These are phyloP conservation scores for Drosophila eugracilis DNA, from an alignment of 1,140 invertebrate species.

Conservation along the genomic window DNA sequence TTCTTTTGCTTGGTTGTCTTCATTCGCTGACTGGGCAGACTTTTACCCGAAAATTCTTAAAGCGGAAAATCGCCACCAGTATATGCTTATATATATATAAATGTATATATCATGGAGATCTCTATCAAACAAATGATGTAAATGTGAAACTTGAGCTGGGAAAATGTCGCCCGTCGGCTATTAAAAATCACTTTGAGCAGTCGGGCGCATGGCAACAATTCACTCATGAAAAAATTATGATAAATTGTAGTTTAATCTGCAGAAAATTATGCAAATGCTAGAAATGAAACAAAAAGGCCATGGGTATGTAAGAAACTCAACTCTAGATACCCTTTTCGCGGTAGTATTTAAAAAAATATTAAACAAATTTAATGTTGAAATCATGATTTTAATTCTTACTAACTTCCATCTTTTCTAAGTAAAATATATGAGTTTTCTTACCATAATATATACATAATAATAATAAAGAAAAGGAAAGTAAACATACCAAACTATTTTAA, in stretches of 20 bases:
- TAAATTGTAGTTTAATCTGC: slow-evolving; percentile 81
- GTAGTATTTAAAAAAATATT: no score
- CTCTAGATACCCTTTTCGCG: slow-evolving; percentile 34
- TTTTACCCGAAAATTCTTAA: slow-evolving; percentile 23
- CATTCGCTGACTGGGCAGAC: slow-evolving; percentile 63
- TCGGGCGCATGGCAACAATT: slow-evolving; percentile 58
- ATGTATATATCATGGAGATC: no score
- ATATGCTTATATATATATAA: no score
- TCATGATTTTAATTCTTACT: no score
- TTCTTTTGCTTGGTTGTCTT: slow-evolving; percentile 30
- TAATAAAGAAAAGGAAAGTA: no score
- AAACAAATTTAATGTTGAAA: no score
- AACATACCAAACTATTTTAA: no score
- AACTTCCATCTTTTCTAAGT: no score
- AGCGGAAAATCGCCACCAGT: no score
- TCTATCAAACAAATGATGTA: slow-evolving; percentile 30
- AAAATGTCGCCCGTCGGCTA: slow-evolving; percentile 56
- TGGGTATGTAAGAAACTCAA: not conserved
- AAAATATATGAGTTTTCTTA: no score
- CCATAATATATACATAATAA: no score
- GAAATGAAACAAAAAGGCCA: slow-evolving; percentile 38
- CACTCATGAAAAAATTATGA: slow-evolving; percentile 69
- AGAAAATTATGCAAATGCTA: slow-evolving; percentile 77
- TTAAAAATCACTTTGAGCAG: slow-evolving; percentile 81
- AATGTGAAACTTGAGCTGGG: slow-evolving; percentile 60